phyloP scores from a whole-genome alignment of 2,888 invertebrate genomes.

The Herminia tarsipennalis region DNA sequence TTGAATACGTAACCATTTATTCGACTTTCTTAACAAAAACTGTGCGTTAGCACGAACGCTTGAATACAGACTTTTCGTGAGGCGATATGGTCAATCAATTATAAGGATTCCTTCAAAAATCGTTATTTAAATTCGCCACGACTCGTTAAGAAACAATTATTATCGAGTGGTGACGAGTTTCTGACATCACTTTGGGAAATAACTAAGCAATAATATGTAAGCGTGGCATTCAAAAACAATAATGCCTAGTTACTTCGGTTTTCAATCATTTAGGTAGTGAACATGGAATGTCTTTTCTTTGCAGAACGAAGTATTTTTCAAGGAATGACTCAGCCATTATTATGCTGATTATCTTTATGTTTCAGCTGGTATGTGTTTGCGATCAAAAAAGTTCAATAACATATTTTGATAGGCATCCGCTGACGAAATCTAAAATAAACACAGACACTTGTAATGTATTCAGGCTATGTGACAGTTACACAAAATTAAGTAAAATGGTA shows the following conservation, averaged over 20 bases:
- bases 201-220: constrained; percentile 30
- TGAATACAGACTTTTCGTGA: constrained; percentile 19
- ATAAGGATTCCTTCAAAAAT: constrained; percentile 34
- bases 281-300: constrained; percentile 42
- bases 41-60: constrained; percentile 29
- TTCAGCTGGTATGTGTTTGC: constrained; percentile 23
- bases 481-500: background rate
- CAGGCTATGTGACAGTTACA: constrained; percentile 1
- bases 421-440: constrained; percentile 12
- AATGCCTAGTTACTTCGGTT: constrained; percentile 56
- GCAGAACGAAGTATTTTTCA: constrained; percentile 32
- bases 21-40: constrained; percentile 42
- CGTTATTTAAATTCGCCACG: constrained; percentile 41
- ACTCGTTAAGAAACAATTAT: constrained; percentile 39
- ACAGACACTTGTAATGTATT: constrained; percentile 9
- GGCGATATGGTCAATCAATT: constrained; percentile 36
- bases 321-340: constrained; percentile 46
- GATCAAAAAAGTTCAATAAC: constrained; percentile 50
- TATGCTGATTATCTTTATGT: constrained; percentile 59
- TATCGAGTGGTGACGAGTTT: constrained; percentile 43
- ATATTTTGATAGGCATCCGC: constrained; percentile 24
- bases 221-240: constrained; percentile 48
- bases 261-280: constrained; percentile 50
- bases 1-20: constrained; percentile 46
- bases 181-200: constrained; percentile 56